Base-by-base conservation (phyloP, 2,797 vertebrate species). In the Gambelia wislizenii region DNA sequence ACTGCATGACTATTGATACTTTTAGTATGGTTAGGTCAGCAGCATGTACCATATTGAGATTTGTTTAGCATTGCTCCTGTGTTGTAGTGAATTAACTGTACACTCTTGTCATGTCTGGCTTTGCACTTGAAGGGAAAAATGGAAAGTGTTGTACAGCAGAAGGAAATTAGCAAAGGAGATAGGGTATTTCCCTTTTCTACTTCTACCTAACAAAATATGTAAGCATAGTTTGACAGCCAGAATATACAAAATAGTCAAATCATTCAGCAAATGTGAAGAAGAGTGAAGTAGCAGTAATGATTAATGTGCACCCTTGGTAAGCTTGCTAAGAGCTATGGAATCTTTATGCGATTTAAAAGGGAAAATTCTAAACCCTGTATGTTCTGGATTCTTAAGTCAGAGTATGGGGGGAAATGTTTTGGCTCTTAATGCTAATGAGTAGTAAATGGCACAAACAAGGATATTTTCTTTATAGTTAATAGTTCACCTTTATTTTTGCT, bases 381-480 rank as follows among this genome's bases (percentile, higher is more conserved):
- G 4, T 18, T 84, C 30, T 52, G 69, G 30, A 56, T 25, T 54
- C 77, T 3, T 22, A 12, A 2, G 49, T 0, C n/a, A 59, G 44
- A 84, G 36, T 18, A 77, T 61, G 14, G 4, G 20, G n/a, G 77
- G 47, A 44, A 49, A 59, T 76, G 49, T 7, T 7, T 27, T 20
- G 2, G 8, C 33, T 64, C 20, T 25, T 78, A 2, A 0, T 0
- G 0, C 16, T 30, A 2, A 83, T 49, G 77, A 69, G 61, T 12
- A 59, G n/a, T 47, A 78, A 84, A 61, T 25, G 84, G 72, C 61
- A 52, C 30, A 84, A 83, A 86, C 0, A 10, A 30, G 25, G 0
- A 0, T 12, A 87, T 92, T 80, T 70, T n/a, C 91, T 85, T 86
- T 90, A 89, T 5, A 1, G 42, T 77, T 94, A 86, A 89, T 5